Evolutionary conservation across 2,888 invertebrate species (phyloP).

Genomic region (Melanophora roralis): DNA sequence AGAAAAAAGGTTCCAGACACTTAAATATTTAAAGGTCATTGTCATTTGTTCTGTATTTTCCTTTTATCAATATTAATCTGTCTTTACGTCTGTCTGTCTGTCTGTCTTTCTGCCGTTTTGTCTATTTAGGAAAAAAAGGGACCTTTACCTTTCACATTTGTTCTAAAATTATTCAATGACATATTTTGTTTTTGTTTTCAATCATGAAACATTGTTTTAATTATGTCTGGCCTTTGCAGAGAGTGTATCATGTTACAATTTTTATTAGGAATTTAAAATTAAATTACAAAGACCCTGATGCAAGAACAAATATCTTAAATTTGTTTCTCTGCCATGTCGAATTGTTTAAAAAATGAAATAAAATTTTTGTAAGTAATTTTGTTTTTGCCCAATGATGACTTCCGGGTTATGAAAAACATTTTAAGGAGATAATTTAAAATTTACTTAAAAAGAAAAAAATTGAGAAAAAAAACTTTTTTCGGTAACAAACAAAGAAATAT

Average conservation of each 20-base stretch:
- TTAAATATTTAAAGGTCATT: slow-evolving; percentile 26
- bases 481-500: too few relatives aligned
- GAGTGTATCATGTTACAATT: slow-evolving; percentile 41
- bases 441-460: too few relatives aligned
- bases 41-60: not conserved
- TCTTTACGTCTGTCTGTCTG: not conserved
- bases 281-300: not conserved
- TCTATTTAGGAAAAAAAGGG: not conserved
- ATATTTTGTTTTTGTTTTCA: slow-evolving; percentile 8
- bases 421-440: too few relatives aligned
- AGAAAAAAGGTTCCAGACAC: not conserved
- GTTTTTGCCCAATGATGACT: not conserved
- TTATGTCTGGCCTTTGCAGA: not conserved
- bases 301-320: not conserved
- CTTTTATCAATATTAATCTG: too few relatives aligned
- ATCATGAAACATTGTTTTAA: not conserved
- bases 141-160: slow-evolving; percentile 3
- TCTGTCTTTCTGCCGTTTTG: not conserved
- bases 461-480: too few relatives aligned
- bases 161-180: slow-evolving; percentile 4
- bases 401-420: too few relatives aligned
- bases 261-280: not conserved
- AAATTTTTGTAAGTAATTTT: not conserved
- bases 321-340: not conserved
- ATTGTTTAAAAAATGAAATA: not conserved